These are phyloP conservation scores for Montipora cactus DNA, from an alignment of 64 coral and sea anemone genomes.

Conservation along the genomic window DNA sequence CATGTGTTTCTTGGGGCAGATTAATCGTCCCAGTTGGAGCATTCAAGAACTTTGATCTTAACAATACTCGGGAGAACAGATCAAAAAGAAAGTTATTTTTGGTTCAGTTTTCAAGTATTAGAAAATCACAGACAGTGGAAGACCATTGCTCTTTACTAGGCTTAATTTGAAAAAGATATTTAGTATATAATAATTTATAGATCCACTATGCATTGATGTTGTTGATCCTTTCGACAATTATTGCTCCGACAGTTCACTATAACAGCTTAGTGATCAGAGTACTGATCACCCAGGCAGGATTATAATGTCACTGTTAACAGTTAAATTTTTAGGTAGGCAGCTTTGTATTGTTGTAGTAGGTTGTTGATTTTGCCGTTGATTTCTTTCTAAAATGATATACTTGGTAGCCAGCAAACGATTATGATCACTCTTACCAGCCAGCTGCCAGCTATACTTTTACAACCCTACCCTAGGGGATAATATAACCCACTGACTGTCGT, in stretches of 20 bases:
- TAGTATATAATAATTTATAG: neutral
- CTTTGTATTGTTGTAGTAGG: constrained; percentile 34
- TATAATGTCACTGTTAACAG: constrained; percentile 29
- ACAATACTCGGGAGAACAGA: constrained; percentile 25
- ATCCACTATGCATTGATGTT: neutral
- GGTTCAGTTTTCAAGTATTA: constrained; percentile 29
- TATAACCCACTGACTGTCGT: neutral
- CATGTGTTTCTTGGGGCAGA: constrained; percentile 24
- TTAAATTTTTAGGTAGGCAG: constrained; percentile 36
- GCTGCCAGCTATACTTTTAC: constrained; percentile 15
- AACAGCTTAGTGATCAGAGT: constrained; percentile 18
- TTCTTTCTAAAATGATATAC: constrained; percentile 13
- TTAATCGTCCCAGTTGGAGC: constrained; percentile 33
- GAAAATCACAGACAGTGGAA: constrained; percentile 27
- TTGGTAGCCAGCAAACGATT: neutral
- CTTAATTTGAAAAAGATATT: constrained; percentile 3
- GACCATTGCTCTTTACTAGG: constrained; percentile 22
- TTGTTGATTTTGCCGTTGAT: constrained; percentile 26
- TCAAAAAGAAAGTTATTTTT: constrained; percentile 29
- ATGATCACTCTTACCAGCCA: constrained; percentile 13
- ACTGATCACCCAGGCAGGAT: constrained; percentile 13
- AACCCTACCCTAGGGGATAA: constrained; percentile 16
- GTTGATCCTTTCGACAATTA: constrained; percentile 15
- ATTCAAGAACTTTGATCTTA: constrained; percentile 27
- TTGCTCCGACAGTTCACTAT: constrained; percentile 7